Conservation (phyloP, 2,888 invertebrate genomes). For the Polietes domitor region DNA sequence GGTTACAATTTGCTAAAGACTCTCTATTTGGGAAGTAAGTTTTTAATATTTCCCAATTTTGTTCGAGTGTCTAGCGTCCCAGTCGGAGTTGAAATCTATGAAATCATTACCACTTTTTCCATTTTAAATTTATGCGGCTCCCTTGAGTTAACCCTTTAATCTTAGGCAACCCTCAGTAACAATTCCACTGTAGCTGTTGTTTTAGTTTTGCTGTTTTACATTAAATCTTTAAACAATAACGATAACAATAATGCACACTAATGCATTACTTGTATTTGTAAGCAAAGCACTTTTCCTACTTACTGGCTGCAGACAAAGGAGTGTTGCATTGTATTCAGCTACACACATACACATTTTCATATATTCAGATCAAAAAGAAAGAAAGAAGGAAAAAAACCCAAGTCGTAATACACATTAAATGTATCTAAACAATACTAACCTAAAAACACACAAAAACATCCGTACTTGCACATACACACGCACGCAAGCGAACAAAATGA, state of each 20-base stretch:
- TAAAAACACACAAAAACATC: conserved; percentile 57
- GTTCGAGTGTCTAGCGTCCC: too few relatives aligned
- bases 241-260: conserved; percentile 28
- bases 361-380: too few relatives aligned
- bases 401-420: conserved; percentile 45
- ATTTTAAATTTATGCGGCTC: too few relatives aligned
- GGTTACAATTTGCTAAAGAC: too few relatives aligned
- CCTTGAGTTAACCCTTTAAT: too few relatives aligned
- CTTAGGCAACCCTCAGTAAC: background rate
- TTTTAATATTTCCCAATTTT: too few relatives aligned
- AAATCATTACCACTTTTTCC: too few relatives aligned
- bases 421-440: conserved; percentile 59
- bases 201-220: background rate
- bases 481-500: background rate
- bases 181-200: background rate
- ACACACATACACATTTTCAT: background rate
- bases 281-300: conserved; percentile 18
- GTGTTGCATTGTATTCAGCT: background rate
- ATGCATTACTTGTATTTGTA: conserved; percentile 31
- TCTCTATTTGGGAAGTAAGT: too few relatives aligned
- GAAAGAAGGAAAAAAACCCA: background rate
- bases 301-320: background rate
- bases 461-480: conserved; percentile 4
- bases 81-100: too few relatives aligned
- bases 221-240: conserved; percentile 25